These are phyloP conservation scores for Dryobates pubescens DNA, from an alignment of 2,797 vertebrate genomes.

Conservation along the genomic window DNA sequence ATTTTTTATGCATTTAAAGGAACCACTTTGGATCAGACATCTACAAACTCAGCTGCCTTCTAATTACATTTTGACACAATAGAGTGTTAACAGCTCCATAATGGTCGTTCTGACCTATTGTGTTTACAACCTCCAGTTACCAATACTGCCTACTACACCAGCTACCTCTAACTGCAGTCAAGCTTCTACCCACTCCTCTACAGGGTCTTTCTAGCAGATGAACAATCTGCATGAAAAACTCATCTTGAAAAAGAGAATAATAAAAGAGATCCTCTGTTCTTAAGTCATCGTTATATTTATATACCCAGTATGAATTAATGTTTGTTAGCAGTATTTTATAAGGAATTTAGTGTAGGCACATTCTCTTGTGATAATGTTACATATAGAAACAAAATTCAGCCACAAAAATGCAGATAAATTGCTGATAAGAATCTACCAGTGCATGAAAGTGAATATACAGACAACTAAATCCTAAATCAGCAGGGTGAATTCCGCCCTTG, in stretches of 20 bases:
- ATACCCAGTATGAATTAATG: neutral
- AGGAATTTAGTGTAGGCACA: neutral
- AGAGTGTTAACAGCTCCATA: slow-evolving; percentile 6
- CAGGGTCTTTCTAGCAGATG: neutral
- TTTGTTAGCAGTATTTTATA: neutral
- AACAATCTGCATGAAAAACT: slow-evolving; percentile 6
- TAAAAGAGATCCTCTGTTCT: neutral
- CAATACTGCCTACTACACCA: neutral
- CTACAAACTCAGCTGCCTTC: neutral
- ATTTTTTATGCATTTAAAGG: slow-evolving; percentile 33
- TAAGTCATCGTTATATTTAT: neutral
- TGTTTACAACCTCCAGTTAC: neutral
- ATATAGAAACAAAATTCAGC: slow-evolving; percentile 12
- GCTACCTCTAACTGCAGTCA: neutral
- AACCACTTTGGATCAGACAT: slow-evolving; percentile 13
- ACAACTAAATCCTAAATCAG: neutral
- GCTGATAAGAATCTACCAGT: neutral
- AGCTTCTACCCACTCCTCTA: neutral
- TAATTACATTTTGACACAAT: slow-evolving; percentile 26
- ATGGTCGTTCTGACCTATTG: neutral
- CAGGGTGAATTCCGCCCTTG: neutral
- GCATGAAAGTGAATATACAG: neutral
- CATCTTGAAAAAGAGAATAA: neutral
- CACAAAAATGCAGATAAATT: slow-evolving; percentile 14
- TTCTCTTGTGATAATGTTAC: neutral